Conservation (phyloP, 2,888 invertebrate species). For the Silvanus unidentatus region DNA sequence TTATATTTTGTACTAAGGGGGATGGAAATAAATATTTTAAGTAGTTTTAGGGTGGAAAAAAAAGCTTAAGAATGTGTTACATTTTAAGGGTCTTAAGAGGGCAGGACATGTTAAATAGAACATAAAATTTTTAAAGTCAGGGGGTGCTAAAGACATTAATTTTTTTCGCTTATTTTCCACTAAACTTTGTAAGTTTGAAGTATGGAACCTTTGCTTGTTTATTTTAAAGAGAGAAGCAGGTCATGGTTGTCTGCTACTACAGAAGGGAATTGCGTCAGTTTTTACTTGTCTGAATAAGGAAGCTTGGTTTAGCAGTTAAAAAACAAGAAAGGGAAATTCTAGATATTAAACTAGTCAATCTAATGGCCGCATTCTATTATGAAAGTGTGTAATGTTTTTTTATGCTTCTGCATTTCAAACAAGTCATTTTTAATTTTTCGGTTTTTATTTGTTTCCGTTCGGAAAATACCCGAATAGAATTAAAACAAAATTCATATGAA, state of each 20-base stretch:
- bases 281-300: conserved; percentile 28
- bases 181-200: too few relatives aligned
- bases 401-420: too few relatives aligned
- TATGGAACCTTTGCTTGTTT: too few relatives aligned
- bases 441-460: too few relatives aligned
- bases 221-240: conserved; percentile 15
- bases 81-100: conserved; percentile 17
- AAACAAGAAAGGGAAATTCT: conserved; percentile 39
- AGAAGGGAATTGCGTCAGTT: conserved; percentile 22
- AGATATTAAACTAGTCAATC: conserved; percentile 19
- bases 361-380: background rate
- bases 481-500: too few relatives aligned
- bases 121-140: conserved; percentile 1
- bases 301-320: conserved; percentile 22
- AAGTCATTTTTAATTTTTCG: too few relatives aligned
- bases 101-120: conserved; percentile 3
- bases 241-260: conserved; percentile 20
- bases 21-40: conserved; percentile 23
- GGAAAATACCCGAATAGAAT: too few relatives aligned
- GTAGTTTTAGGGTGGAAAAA: conserved; percentile 24
- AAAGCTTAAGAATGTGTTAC: conserved; percentile 23
- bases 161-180: too few relatives aligned
- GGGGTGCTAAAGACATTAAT: conserved; percentile 2
- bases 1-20: conserved; percentile 27
- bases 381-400: too few relatives aligned